Evolutionary conservation across 2,113 vertebrate species (phyloP).

Genomic region (Cichladusa arquata): DNA sequence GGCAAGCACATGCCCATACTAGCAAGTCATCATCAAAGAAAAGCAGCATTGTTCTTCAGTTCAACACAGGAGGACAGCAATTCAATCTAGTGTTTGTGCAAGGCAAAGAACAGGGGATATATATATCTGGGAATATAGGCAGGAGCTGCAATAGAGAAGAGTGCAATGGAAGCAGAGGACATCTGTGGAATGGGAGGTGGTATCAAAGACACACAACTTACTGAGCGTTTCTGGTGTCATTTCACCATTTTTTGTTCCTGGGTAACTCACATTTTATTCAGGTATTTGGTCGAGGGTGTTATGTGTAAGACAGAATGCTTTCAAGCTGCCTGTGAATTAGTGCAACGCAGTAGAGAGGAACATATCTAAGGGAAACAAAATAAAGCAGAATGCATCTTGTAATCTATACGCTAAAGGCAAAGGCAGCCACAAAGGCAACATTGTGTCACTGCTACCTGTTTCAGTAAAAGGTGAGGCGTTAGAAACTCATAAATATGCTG

Average conservation of each 20-base stretch:
- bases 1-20: background rate
- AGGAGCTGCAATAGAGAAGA: conserved; percentile 22
- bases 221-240: background rate
- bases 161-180: conserved; percentile 8
- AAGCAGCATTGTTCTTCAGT: conserved; percentile 30
- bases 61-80: background rate
- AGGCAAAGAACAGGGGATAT: background rate
- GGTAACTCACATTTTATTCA: conserved; percentile 15
- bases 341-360: background rate
- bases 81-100: conserved; percentile 4
- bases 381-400: conserved; percentile 4
- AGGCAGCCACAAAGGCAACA: conserved; percentile 6
- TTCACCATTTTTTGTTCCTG: conserved; percentile 51
- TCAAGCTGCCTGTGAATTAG: conserved; percentile 33
- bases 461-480: background rate
- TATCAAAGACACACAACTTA: background rate
- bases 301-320: conserved; percentile 29
- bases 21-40: background rate
- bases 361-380: conserved; percentile 34
- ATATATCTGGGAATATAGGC: background rate
- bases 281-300: background rate
- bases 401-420: conserved; percentile 40
- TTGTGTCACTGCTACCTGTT: background rate
- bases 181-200: conserved; percentile 14
- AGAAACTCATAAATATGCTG: background rate